These are phyloP conservation scores for Cistogaster globosa DNA, from an alignment of 2,888 invertebrate species.

Conservation along the genomic window DNA sequence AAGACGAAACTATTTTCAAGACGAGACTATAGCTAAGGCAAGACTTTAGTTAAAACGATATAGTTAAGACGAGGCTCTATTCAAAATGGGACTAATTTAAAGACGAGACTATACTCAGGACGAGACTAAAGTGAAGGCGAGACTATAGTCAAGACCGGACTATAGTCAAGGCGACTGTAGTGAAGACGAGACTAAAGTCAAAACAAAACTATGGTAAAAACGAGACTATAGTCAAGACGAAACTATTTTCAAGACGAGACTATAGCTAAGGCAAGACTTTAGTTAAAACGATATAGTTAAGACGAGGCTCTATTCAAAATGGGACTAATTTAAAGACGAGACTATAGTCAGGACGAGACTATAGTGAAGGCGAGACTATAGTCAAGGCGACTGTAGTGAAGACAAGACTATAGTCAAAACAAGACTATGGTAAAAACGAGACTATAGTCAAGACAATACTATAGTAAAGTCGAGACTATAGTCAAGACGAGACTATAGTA, in stretches of 20 bases:
- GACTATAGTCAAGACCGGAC: not conserved
- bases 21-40: not conserved
- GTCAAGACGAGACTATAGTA: not conserved
- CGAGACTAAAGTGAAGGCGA: not conserved
- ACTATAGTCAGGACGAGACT: not conserved
- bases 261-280: not conserved
- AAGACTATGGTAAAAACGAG: too few relatives aligned
- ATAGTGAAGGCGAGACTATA: not conserved
- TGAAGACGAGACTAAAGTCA: too few relatives aligned
- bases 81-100: not conserved
- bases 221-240: too few relatives aligned
- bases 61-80: not conserved
- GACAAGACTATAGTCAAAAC: too few relatives aligned
- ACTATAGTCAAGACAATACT: too few relatives aligned
- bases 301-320: not conserved
- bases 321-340: not conserved
- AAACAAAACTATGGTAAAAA: too few relatives aligned
- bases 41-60: not conserved
- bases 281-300: not conserved
- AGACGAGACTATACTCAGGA: not conserved
- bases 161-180: not conserved
- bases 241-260: not conserved
- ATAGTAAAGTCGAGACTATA: not conserved
- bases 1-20: too few relatives aligned
- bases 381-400: not conserved